Evolutionary conservation across 2,888 invertebrate species (phyloP), one percentile per base, ranked within the genome.

Genomic region (Heliconius erato): DNA sequence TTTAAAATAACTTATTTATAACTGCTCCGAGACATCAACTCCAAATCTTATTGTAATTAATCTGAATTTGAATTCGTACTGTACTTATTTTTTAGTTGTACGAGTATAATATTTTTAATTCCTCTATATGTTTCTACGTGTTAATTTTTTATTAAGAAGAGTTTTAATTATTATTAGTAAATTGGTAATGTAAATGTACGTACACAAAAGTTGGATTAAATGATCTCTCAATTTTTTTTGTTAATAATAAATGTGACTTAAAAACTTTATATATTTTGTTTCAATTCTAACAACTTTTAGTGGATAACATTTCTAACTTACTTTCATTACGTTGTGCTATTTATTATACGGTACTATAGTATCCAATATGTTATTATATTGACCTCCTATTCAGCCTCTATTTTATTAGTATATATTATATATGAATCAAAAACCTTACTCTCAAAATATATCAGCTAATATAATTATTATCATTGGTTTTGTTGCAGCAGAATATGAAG

Each of bases 401-500:
- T 69, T 69, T 23, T 23, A 69, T 69, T 35, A 23, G 3, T 69
- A 69, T 23, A 35, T 59, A 59, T 49, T 49, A 23, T 72, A 26
- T 14, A 72, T 1, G 3, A 44, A 44, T 14, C 2, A 16, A 1
- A 44, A 7, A 44, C 5, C 5, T 71, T 19, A 40, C 4, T 71
- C 26, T 26, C 14, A 44, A 72, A 26, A 72, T 40, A 11, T 40
- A 16, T 72, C 2, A 44, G 0, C 1, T 72, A 72, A 44, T 32
- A 71, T 26, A 26, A 72, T 44, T 23, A 4, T 72, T 44, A 26
- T 44, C 1, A 23, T 71, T 28, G 16, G 26, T 49, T 28, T 44
- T 16, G 7, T 76, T 79, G 26, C 59, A 67, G 78, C 74, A n/a
- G 44, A 44, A 26, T 69, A 67, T 14, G 85, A 84, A 83, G 84